Evolutionary conservation across 2,888 invertebrate species (phyloP).

Genomic region (Ormia ochracea): DNA sequence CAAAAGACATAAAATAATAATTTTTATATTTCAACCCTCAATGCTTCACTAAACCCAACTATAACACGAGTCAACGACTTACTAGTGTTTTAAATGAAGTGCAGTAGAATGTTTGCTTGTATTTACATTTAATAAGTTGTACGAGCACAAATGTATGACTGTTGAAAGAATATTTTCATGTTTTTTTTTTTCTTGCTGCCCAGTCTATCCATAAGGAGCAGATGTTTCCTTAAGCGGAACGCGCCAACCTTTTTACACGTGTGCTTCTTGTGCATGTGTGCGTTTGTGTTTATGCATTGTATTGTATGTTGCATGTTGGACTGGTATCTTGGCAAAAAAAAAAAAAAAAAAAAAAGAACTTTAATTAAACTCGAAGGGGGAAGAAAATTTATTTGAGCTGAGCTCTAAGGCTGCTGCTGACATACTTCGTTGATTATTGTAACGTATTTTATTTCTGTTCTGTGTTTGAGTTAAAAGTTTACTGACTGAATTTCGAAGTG

Average conservation of each 20-base stretch:
- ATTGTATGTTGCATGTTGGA: conserved; percentile 49
- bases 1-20: conserved; percentile 50
- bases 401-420: conserved; percentile 50
- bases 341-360: not conserved
- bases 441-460: conserved; percentile 47
- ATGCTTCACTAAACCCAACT: conserved; percentile 16
- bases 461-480: conserved; percentile 30
- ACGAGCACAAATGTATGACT: no score
- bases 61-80: conserved; percentile 64
- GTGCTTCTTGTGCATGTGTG: not conserved
- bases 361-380: conserved; percentile 39
- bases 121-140: conserved; percentile 10
- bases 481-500: conserved; percentile 30
- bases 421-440: conserved; percentile 57
- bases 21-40: conserved; percentile 58
- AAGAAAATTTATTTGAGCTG: conserved; percentile 54
- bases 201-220: conserved; percentile 67
- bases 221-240: conserved; percentile 71
- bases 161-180: conserved; percentile 45
- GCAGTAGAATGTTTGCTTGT: not conserved
- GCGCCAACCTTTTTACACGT: conserved; percentile 69
- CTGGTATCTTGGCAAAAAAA: conserved; percentile 41
- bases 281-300: conserved; percentile 19
- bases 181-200: conserved; percentile 28
- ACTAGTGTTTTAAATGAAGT: conserved; percentile 40